A percentile compares a stretch with the other conserved stretches of the same genome.
Evolutionary conservation across 2,888 invertebrate genomes (phyloP).

Genomic region (Idaea biselata): DNA sequence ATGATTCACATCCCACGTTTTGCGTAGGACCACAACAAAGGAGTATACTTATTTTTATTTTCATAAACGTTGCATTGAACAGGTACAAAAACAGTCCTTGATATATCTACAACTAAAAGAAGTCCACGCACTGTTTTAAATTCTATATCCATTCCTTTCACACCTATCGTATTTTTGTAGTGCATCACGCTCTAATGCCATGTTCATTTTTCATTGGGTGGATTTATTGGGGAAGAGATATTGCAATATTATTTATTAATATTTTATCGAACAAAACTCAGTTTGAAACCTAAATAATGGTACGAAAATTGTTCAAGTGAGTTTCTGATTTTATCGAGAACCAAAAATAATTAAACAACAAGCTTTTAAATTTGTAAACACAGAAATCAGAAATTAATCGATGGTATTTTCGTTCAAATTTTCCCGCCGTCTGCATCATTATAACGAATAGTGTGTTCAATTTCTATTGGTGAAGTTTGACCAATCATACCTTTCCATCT

Average conservation of each 20-base stretch:
- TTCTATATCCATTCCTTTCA: slow-evolving; percentile 32
- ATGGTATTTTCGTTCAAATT: slow-evolving; percentile 35
- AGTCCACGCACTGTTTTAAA: slow-evolving; percentile 21
- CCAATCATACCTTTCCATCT: slow-evolving; percentile 87
- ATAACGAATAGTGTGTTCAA: slow-evolving; percentile 63
- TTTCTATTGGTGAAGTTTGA: slow-evolving; percentile 65
- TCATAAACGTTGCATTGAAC: too few relatives aligned
- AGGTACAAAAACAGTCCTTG: neutral
- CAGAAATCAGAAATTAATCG: neutral
- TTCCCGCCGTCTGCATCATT: slow-evolving; percentile 46
- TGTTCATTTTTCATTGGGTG: slow-evolving; percentile 63
- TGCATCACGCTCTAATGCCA: slow-evolving; percentile 56
- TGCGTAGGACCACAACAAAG: neutral
- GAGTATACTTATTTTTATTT: neutral
- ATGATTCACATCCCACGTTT: neutral
- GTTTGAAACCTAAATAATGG: neutral
- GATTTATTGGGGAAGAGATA: slow-evolving; percentile 4
- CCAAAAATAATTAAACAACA: neutral
- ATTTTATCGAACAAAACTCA: neutral
- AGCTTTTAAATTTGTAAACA: neutral
- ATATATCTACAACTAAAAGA: slow-evolving; percentile 20
- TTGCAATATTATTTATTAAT: slow-evolving; percentile 18
- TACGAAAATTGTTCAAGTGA: neutral
- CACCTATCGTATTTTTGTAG: slow-evolving; percentile 28
- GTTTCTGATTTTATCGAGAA: neutral